Base-by-base conservation (phyloP, 2,888 invertebrate species). In the Lucinisca nassula region DNA sequence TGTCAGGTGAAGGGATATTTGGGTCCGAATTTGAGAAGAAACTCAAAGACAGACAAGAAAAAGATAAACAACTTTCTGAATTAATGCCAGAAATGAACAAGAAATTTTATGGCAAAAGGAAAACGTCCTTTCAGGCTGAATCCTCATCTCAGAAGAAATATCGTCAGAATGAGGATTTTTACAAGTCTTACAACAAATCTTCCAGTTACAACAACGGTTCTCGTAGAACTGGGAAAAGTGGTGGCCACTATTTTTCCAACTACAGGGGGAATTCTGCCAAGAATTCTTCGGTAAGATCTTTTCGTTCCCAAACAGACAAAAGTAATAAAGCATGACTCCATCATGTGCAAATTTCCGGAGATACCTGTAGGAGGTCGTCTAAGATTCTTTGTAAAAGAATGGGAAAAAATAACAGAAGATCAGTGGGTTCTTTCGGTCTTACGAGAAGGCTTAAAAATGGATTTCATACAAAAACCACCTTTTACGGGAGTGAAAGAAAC, bases 11-110 rank as follows among this genome's bases (percentile, higher is more conserved):
- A 37, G 86, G 86, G 49, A 84, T 89, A 2, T 84, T 84, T 27
- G 82, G 86, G 12, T 8, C 45, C 30, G 74, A 61, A 0, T 45
- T 86, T 24, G 84, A 86, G 37, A 67, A 55, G 24, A 84, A 58
- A 35, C 40, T 83, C 14, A 88, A 88, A 49, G 85, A 83, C 0
- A 85, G 84, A 73, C 35, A 78, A 40, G 88, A 82, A 38, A 61
- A 84, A 17, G 76, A 85, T 37, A 85, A 83, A n/a, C n/a, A n/a
- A n/a, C n/a, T n/a, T n/a, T n/a, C n/a, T n/a, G n/a, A n/a, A 6
- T 61, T 61, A 61, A 61, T 61, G 61, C 32, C 61, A 27, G 61
- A 61, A 8, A n/a, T n/a, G n/a, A n/a, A n/a, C n/a, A 61, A 61
- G 17, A 61, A 30, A 17, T 61, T 12, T 21, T 12, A 8, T 61